These are phyloP conservation scores for Vulpes lagopus DNA, from an alignment of 2,113 vertebrate genomes.

Conservation along the genomic window DNA sequence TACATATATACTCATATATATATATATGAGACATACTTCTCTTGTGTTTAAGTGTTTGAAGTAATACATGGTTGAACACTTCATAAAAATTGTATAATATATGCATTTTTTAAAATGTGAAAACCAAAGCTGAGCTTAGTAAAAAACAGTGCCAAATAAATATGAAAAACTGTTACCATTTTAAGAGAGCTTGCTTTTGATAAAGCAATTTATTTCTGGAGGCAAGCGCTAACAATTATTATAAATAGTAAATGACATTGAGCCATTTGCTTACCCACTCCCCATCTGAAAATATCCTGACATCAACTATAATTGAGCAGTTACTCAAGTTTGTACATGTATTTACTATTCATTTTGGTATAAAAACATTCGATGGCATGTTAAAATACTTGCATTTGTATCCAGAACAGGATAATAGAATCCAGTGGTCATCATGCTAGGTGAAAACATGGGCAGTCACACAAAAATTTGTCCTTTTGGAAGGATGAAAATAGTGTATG, in stretches of 20 bases:
- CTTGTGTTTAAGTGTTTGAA: conserved; percentile 26
- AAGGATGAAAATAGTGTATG: background rate
- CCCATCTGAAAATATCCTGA: conserved; percentile 72
- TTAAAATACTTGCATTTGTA: conserved; percentile 58
- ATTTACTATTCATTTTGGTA: conserved; percentile 40
- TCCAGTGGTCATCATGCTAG: background rate
- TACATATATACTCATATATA: background rate
- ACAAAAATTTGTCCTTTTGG: conserved; percentile 49
- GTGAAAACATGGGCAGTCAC: conserved; percentile 60
- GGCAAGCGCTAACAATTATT: conserved; percentile 42
- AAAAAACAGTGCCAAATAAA: conserved; percentile 66
- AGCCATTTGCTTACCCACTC: background rate
- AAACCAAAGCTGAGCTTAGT: conserved; percentile 48
- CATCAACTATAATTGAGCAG: conserved; percentile 58
- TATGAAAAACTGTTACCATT: conserved; percentile 57
- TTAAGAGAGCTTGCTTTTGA: background rate
- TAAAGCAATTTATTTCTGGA: conserved; percentile 67
- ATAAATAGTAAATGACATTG: background rate
- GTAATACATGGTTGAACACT: background rate
- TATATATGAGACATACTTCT: background rate
- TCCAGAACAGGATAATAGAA: conserved; percentile 57
- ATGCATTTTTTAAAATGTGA: conserved; percentile 39
- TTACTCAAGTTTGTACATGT: background rate
- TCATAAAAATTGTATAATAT: conserved; percentile 58
- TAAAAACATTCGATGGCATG: conserved; percentile 63